Base-by-base conservation (phyloP, 2,113 vertebrate genomes). In the Polypterus bichir region DNA sequence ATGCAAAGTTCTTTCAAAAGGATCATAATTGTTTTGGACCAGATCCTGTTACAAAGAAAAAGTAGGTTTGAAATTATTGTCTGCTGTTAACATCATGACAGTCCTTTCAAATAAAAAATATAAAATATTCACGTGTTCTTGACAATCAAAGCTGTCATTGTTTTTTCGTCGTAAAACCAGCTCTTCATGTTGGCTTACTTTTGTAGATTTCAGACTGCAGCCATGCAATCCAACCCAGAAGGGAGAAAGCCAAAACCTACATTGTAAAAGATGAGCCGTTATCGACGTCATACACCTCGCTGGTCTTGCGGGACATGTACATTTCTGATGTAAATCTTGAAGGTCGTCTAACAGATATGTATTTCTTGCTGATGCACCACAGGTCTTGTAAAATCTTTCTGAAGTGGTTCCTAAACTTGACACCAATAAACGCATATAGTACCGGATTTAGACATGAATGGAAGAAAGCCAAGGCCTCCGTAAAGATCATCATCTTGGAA, bases 391-490 rank as follows among this genome's bases (percentile, higher is more conserved):
- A 54, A 62, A 93, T 79, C 77, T 81, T 88, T 57, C 82, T 67
- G 73, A 97, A 94, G 73, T 93, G 87, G 77, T 71, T 90, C 60
- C 93, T 79, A 67, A 98, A 97, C 70, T 85, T 91, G 45, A 92
- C 91, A 0, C 92, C 92, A 0, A 94, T 72, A 6, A 98, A 98
- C 0, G 92, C 94, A 0, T 98, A 98, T 10, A 98, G 85, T 57
- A 94, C 71, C 0, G 94, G 94, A 77, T 98, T 97, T 54, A 95
- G 77, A 11, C 93, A 93, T 72, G 92, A 92, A 70, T 91, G 94
- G 66, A 96, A 82, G 74, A 93, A 95, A 7, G 94, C 92, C 59
- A 95, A 5, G 9, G 77, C 81, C 74, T 91, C 81, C 0, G 88
- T 83, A 60, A 79, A 5, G 0, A 46, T 77, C 52, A 63, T 69